Conservation (phyloP, 2,113 vertebrate genomes). For the Choloepus hoffmanni region DNA sequence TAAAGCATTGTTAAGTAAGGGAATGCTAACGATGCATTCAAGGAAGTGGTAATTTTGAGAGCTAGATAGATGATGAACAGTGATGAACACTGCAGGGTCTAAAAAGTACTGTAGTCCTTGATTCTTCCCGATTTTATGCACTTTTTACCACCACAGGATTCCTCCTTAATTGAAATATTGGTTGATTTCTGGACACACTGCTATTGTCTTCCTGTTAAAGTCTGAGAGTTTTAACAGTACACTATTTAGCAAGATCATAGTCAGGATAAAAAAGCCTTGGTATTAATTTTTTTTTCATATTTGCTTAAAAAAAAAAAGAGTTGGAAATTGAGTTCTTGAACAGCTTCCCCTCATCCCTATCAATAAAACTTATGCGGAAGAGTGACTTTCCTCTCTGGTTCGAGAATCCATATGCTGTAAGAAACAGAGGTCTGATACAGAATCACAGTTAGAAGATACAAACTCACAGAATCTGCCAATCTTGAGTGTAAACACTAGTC, state of each 20-base stretch:
- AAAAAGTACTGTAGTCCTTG: neutral
- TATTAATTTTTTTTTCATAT: neutral
- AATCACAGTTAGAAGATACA: constrained; percentile 53
- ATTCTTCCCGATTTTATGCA: neutral
- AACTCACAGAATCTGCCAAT: neutral
- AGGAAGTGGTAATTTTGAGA: neutral
- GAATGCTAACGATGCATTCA: neutral
- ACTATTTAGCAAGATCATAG: neutral
- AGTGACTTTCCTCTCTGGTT: constrained; percentile 39
- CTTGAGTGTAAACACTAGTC: neutral
- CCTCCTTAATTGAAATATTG: neutral
- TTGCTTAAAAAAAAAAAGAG: neutral
- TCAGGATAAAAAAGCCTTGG: neutral
- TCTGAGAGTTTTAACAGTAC: neutral
- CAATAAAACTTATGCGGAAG: neutral
- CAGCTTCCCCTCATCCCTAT: neutral
- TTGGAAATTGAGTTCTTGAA: constrained; percentile 28
- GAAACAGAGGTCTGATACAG: constrained; percentile 36
- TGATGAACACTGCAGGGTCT: neutral
- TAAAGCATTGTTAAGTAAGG: neutral
- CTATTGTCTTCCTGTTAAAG: constrained; percentile 14
- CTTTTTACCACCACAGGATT: neutral
- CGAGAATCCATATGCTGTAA: constrained; percentile 7
- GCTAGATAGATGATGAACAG: neutral
- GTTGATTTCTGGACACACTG: neutral